Evolutionary conservation across 2,797 vertebrate species (phyloP), one percentile per base, ranked within the genome.

Genomic region (Hephaestus fuliginosus): DNA sequence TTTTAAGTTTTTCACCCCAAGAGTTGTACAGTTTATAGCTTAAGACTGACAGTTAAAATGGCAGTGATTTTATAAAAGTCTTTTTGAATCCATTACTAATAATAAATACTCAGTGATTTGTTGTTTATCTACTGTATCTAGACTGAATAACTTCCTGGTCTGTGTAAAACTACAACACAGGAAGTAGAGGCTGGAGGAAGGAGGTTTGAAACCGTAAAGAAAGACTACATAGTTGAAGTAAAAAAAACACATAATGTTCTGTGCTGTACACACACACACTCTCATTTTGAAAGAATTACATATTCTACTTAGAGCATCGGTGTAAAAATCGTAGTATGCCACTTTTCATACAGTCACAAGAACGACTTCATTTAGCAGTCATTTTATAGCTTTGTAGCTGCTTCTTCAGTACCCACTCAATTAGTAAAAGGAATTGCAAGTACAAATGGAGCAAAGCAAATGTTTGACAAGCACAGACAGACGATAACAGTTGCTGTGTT

Each of bases 171-270:
- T 88, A 76, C 57, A 83, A 90, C 83, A 94, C 93, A 95, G 95
- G 95, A 95, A 96, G 91, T 88, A 78, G 67, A 82, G 66, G 79
- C 86, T 80, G 76, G 87, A 83, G 90, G 88, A 89, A 92, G 90
- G 84, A 91, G 81, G 85, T 82, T 68, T 77, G 10, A 75, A 56
- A 44, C 52, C 10, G 1, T 44, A 25, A 20, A 57, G 8, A 46
- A 52, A 53, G n/a, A 14, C 6, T 2, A 64, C 13, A 67, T 48
- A 25, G 20, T 9, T 46, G 2, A 36, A 46, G 18, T 46, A 43
- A 7, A 76, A 67, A 63, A 67, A 63, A 15, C 10, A 17, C 30
- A 55, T 33, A n/a, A 33, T 71, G 46, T 36, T 41, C 46, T 48
- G 2, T 53, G 41, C 3, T 44, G 39, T 46, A 28, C 15, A 55